Evolutionary conservation across 2,888 invertebrate genomes (phyloP), one percentile per base, ranked within the genome.

Genomic region (Nemurella pictetii): DNA sequence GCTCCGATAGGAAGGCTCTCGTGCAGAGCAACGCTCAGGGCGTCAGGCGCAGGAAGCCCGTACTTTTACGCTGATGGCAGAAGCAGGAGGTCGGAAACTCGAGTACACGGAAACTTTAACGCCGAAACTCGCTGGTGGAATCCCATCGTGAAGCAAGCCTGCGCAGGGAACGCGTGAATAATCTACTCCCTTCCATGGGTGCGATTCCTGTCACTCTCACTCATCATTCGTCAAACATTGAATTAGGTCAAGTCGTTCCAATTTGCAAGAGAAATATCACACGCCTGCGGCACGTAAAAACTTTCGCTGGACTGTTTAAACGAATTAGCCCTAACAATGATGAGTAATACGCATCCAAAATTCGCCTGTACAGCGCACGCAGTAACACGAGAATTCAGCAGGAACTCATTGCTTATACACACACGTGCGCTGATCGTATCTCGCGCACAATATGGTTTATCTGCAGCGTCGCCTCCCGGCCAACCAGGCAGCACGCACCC

Each of bases 191-290:
- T 80, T 30, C 30, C 4, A 12, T 20, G 12, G 55, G 55, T 20
- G 80, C 36, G 30, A 27, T 80, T 0, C 80, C 30, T 36, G 80
- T 80, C 80, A 30, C 80, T 80, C 35, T 26, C 80, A 36, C 36
- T 80, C 35, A 80, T 25, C 80, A 80, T 2, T n/a, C 35, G 30
- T 80, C 35, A 80, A 80, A 35, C 26, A 12, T n/a, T n/a, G 20
- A 35, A 80, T 80, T 80, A 80, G 32, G 32, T 26, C 36, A 75
- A 75, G 75, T 75, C 75, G 27, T 75, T 75, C 28, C 75, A 75
- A 75, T 75, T 75, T 27, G 75, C n/a, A 75, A 5, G 27, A 28
- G 26, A 75, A 75, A 75, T 15, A 9, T 75, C 28, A 28, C 27
- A 25, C 75, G 75, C 26, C 75, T 0, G 75, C 0, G 0, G 75